Conservation (phyloP, 2,113 vertebrate genomes). For the Saimiri boliviensis region DNA sequence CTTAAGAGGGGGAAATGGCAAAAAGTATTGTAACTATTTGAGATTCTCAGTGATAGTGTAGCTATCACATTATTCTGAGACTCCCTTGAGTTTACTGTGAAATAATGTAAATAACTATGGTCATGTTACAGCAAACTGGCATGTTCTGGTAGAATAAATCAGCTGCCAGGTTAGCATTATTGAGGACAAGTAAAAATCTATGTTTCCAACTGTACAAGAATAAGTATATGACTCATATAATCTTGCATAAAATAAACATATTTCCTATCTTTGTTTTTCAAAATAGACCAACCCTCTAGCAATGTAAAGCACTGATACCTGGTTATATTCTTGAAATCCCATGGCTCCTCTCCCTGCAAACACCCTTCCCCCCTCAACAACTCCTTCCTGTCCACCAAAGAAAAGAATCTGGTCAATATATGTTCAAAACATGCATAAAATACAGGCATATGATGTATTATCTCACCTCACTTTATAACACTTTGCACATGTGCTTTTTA, state of each 20-base stretch:
- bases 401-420: neutral
- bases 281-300: neutral
- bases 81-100: neutral
- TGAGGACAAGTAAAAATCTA: neutral
- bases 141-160: neutral
- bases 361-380: too few relatives aligned
- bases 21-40: neutral
- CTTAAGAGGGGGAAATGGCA: neutral
- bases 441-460: neutral
- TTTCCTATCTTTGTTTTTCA: neutral
- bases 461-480: neutral
- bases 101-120: neutral
- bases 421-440: neutral
- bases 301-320: neutral
- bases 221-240: neutral
- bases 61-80: neutral
- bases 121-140: neutral
- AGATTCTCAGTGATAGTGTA: neutral
- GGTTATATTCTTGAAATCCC: neutral
- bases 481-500: neutral
- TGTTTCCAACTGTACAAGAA: neutral
- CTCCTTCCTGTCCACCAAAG: neutral
- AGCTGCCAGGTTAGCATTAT: neutral
- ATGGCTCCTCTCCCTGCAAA: rapidly evolving
- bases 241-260: neutral